Evolutionary conservation across 2,888 invertebrate genomes (phyloP), one percentile per base, ranked within the genome.

Genomic region (Hyles lineata): DNA sequence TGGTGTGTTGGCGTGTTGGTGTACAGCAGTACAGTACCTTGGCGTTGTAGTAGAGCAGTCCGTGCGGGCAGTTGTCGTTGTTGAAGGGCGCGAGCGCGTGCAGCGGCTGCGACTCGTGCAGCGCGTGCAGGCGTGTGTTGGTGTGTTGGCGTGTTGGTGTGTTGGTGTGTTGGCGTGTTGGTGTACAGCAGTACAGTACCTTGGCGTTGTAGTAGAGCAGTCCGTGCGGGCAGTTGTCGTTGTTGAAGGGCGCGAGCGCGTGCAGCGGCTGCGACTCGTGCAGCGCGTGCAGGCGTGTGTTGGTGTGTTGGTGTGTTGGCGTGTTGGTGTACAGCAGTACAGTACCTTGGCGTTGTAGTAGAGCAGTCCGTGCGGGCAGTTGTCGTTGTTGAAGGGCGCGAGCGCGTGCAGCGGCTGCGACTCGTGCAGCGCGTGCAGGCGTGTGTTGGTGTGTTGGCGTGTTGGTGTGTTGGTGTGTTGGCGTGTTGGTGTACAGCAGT

Each of bases 361-460:
- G 0, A 99, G 92, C 92, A 99, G 99, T 0, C 99, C 99, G 88
- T 98, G 97, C 0, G 98, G 97, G 85, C 99, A 99, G 90, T 99
- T 99, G 72, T 98, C 96, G 87, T 99, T 99, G 89, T 99, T 98
- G 90, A 99, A 99, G 23, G 98, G 96, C 0, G 99, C 98, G 93
- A 99, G 99, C 79, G 97, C 96, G 72, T 88, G 82, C 0, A 91
- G 92, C 61, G 95, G 94, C 1, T 94, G 92, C 0, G 97, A 97
- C 84, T 98, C 96, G 69, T 96, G 95, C 95, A 99, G 97, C 7
- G 98, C 98, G 92, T 99, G 99, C 11, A 97, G 95, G 11, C 99
- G 95, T n/a, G n/a, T n/a, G n/a, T n/a, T n/a, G n/a, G n/a, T n/a
- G n/a, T n/a, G n/a, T n/a, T n/a, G n/a, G 9, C 1, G 29, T 29